Percentiles rank a stretch among this genome's conserved stretches.
These are phyloP conservation scores for Danionella dracula DNA, from an alignment of 2,797 vertebrate species.

Conservation along the genomic window DNA sequence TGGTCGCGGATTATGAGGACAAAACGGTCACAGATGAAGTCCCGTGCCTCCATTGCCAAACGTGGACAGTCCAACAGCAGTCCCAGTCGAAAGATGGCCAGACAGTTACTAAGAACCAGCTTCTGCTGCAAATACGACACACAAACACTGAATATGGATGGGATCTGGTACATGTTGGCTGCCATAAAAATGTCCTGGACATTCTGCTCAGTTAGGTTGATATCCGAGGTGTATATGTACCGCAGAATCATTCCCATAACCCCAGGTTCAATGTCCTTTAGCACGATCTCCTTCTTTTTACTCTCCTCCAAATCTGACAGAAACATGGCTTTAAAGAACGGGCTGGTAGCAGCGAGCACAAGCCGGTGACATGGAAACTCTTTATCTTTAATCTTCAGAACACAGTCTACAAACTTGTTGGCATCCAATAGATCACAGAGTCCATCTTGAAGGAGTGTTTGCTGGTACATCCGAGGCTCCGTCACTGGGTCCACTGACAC, in stretches of 20 bases:
- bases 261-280: conserved; percentile 85
- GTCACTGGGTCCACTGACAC: conserved; percentile 79
- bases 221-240: conserved; percentile 94
- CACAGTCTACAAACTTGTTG: conserved; percentile 90
- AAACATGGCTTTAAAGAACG: conserved; percentile 92
- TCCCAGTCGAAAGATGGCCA: conserved; percentile 90
- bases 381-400: conserved; percentile 84
- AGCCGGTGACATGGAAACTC: conserved; percentile 92
- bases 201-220: conserved; percentile 86
- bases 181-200: conserved; percentile 94
- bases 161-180: conserved; percentile 97
- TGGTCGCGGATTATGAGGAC: conserved; percentile 78
- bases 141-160: conserved; percentile 94
- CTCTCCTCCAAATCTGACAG: conserved; percentile 84
- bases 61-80: conserved; percentile 90
- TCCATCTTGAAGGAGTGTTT: conserved; percentile 92
- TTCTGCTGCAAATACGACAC: conserved; percentile 90
- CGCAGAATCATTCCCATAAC: conserved; percentile 87
- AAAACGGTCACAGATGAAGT: conserved; percentile 90
- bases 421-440: conserved; percentile 92
- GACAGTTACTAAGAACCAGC: conserved; percentile 88
- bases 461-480: conserved; percentile 93
- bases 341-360: conserved; percentile 93
- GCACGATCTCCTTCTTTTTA: conserved; percentile 78
- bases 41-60: conserved; percentile 77